phyloP scores from a whole-genome alignment of 1,140 invertebrate genomes.

The Cydia amplana region DNA sequence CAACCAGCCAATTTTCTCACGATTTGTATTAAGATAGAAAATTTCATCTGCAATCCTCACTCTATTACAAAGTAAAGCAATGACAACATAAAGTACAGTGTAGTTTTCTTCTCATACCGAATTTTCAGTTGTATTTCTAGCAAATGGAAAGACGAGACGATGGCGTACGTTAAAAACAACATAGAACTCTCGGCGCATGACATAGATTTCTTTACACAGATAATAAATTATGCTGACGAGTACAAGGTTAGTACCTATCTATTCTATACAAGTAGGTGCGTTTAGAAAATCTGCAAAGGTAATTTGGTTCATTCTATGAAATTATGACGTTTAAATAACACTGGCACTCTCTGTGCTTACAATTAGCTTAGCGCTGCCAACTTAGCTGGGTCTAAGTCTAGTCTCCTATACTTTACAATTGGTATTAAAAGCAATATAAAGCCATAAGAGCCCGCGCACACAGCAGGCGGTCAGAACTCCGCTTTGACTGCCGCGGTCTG shows the following conservation, averaged over 20 bases:
- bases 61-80: slow-evolving; percentile 14
- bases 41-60: not conserved
- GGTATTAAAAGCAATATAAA: too few relatives aligned
- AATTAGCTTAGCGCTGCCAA: too few relatives aligned
- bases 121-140: slow-evolving; percentile 42
- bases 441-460: too few relatives aligned
- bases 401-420: too few relatives aligned
- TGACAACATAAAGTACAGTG: slow-evolving; percentile 20
- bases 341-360: too few relatives aligned
- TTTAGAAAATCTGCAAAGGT: not conserved
- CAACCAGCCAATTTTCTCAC: slow-evolving; percentile 28
- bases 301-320: too few relatives aligned
- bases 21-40: slow-evolving; percentile 1
- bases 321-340: too few relatives aligned
- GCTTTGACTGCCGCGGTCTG: too few relatives aligned
- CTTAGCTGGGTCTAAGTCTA: too few relatives aligned
- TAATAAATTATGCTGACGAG: slow-evolving; percentile 53
- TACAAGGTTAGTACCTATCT: slow-evolving; percentile 57
- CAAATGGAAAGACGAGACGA: slow-evolving; percentile 44
- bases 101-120: slow-evolving; percentile 11
- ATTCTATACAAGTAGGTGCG: not conserved
- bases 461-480: too few relatives aligned
- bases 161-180: slow-evolving; percentile 54
- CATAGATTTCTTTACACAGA: slow-evolving; percentile 54
- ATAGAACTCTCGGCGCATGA: slow-evolving; percentile 66